phyloP scores from a whole-genome alignment of 2,113 vertebrate genomes.

The Nansenia antarctica region DNA sequence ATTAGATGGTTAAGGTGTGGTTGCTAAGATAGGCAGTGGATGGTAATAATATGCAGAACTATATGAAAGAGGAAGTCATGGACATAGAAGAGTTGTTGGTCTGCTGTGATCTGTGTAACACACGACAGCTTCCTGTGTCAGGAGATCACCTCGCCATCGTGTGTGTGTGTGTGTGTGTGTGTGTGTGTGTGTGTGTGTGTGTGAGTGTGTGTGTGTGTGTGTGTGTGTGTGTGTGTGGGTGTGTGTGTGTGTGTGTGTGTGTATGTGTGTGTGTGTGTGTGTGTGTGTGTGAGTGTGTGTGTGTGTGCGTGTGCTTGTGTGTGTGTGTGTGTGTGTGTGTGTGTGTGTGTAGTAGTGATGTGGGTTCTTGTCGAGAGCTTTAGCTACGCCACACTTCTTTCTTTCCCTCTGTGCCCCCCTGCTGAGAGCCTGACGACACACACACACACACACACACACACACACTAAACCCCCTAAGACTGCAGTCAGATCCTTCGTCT shows the following conservation, averaged over 20 bases:
- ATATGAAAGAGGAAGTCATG: conserved; percentile 23
- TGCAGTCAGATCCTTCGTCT: conserved; percentile 34
- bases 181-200: too few relatives aligned
- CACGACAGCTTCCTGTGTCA: neutral
- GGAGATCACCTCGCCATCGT: too few relatives aligned
- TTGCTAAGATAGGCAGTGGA: conserved; percentile 19
- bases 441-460: conserved; percentile 32
- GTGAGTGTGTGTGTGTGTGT: too few relatives aligned
- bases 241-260: too few relatives aligned
- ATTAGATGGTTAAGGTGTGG: conserved; percentile 9
- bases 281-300: neutral
- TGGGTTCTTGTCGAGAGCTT: conserved; percentile 32
- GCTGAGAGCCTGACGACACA: conserved; percentile 50
- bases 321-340: neutral
- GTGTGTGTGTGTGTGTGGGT: too few relatives aligned
- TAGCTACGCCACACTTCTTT: conserved; percentile 46
- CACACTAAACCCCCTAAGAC: conserved; percentile 34
- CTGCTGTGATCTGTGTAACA: neutral
- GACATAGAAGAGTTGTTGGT: neutral
- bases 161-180: too few relatives aligned
- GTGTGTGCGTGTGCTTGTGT: conserved; percentile 27
- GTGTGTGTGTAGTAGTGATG: neutral
- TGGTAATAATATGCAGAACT: conserved; percentile 64
- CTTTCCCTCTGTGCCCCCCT: conserved; percentile 42
- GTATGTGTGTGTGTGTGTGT: conserved; percentile 10